Conservation (phyloP, 1,140 invertebrate genomes). For the Drosophila sulfurigaster region DNA sequence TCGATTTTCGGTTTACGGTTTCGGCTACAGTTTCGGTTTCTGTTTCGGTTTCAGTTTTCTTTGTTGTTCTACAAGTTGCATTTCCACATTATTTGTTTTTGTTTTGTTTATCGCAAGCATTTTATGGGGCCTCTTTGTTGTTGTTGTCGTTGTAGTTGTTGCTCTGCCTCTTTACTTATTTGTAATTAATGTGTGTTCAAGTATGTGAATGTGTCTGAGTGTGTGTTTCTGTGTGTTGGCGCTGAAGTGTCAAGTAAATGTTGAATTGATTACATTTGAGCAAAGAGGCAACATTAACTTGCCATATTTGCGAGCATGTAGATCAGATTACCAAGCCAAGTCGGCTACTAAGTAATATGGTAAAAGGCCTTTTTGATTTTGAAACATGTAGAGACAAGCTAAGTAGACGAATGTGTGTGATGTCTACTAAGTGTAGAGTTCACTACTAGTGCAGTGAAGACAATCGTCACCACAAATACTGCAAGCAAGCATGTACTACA, state of each 20-base stretch:
- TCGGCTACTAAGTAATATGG: neutral
- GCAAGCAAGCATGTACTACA: neutral
- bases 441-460: no score
- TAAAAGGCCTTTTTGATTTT: conserved; percentile 23
- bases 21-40: conserved; percentile 34
- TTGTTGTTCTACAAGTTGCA: conserved; percentile 63
- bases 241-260: conserved; percentile 58
- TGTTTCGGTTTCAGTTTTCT: conserved; percentile 45
- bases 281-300: conserved; percentile 57
- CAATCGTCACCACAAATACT: neutral
- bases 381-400: conserved; percentile 22
- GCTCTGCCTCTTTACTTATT: conserved; percentile 41
- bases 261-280: conserved; percentile 69
- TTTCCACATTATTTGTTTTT: conserved; percentile 48
- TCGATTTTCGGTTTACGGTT: conserved; percentile 29
- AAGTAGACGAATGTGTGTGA: neutral
- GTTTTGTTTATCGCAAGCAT: conserved; percentile 52
- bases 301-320: conserved; percentile 59
- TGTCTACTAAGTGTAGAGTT: no score
- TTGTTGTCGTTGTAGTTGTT: conserved; percentile 32
- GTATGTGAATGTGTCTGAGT: conserved; percentile 24
- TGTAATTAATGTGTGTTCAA: conserved; percentile 45
- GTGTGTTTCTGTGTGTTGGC: conserved; percentile 42
- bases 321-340: conserved; percentile 53
- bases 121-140: conserved; percentile 50